These are phyloP conservation scores for Elaphurus davidianus DNA, from an alignment of 2,113 vertebrate species.

Conservation along the genomic window DNA sequence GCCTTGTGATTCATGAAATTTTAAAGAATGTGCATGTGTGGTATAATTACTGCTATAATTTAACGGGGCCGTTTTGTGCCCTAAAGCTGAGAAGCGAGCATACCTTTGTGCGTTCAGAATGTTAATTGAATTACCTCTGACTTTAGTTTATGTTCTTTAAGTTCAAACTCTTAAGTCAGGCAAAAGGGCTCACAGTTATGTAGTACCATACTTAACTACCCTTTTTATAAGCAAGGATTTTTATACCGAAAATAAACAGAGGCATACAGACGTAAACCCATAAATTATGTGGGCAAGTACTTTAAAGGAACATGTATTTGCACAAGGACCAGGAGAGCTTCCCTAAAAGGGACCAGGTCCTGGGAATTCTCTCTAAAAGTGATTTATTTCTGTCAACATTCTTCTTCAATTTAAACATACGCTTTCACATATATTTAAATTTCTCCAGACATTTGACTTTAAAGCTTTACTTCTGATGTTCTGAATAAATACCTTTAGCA, in stretches of 20 bases:
- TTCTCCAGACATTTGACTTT: slow-evolving; percentile 56
- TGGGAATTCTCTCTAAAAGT: slow-evolving; percentile 66
- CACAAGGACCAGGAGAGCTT: slow-evolving; percentile 30
- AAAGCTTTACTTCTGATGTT: slow-evolving; percentile 54
- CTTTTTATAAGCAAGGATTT: slow-evolving; percentile 63
- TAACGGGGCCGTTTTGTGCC: background rate
- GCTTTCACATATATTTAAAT: slow-evolving; percentile 68
- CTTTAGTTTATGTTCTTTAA: slow-evolving; percentile 57
- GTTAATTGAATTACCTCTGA: slow-evolving; percentile 61
- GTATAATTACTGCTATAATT: slow-evolving; percentile 18
- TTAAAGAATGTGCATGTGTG: slow-evolving; percentile 24
- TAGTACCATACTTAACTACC: slow-evolving; percentile 38
- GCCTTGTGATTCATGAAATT: background rate
- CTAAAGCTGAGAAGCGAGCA: slow-evolving; percentile 36
- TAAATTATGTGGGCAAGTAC: slow-evolving; percentile 45
- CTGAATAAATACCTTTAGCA: slow-evolving; percentile 48
- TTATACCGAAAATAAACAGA: slow-evolving; percentile 64
- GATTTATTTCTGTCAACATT: slow-evolving; percentile 70
- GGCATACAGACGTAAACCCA: slow-evolving; percentile 48
- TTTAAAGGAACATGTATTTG: slow-evolving; percentile 60
- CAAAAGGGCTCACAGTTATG: slow-evolving; percentile 43
- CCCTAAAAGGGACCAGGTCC: slow-evolving; percentile 21
- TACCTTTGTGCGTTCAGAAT: slow-evolving; percentile 40
- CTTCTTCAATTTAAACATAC: slow-evolving; percentile 57
- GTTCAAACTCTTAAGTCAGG: slow-evolving; percentile 50